Conservation (phyloP, 2,797 vertebrate genomes). For the Peromyscus attwateri region DNA sequence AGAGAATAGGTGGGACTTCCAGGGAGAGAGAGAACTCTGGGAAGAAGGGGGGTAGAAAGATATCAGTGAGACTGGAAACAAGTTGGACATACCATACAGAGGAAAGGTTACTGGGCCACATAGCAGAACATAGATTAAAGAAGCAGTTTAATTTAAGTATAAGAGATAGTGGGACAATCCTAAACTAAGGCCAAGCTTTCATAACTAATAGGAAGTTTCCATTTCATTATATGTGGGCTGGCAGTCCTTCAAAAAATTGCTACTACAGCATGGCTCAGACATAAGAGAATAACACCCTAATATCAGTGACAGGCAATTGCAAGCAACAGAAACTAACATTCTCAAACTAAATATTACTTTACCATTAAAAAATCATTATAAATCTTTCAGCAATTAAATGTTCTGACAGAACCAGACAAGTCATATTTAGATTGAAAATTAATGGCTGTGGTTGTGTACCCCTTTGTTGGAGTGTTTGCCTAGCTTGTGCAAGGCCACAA, state of each 20-base stretch:
- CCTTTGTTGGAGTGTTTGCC: background rate
- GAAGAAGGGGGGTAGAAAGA: background rate
- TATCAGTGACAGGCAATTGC: background rate
- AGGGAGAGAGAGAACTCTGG: background rate
- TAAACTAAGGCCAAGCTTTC: background rate
- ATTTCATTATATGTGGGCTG: background rate
- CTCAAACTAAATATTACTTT: background rate
- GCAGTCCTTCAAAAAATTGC: background rate
- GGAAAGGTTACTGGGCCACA: background rate
- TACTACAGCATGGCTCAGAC: background rate
- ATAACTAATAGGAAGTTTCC: background rate
- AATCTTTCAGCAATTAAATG: background rate
- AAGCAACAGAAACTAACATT: background rate
- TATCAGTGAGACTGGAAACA: background rate
- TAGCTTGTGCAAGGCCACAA: background rate
- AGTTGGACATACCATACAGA: background rate
- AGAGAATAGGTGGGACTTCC: background rate
- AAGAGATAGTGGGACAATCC: background rate
- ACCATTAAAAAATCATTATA: background rate
- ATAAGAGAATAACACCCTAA: background rate
- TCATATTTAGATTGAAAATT: background rate
- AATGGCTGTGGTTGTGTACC: no score
- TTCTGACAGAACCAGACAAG: background rate
- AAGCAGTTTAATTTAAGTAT: background rate
- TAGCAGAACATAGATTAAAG: background rate